Conservation (phyloP, 2,888 invertebrate species). For the Heteropelma amictum region DNA sequence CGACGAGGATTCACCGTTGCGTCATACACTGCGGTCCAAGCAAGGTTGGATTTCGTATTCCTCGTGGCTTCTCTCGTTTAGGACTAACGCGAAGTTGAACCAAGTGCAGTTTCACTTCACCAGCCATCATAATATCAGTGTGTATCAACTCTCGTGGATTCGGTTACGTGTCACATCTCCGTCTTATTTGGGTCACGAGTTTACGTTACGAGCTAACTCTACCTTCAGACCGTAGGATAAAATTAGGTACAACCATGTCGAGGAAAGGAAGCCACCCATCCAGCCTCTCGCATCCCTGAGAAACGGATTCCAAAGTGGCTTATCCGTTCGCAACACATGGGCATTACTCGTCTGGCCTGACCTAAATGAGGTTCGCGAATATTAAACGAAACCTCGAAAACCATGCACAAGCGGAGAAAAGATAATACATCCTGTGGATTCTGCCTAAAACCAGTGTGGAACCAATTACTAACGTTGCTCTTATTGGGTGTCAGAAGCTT, state of each 20-base stretch:
- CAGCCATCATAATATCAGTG: conserved; percentile 66
- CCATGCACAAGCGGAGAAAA: too few relatives aligned
- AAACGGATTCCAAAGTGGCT: conserved; percentile 10
- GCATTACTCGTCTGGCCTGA: conserved; percentile 3
- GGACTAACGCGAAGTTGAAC: conserved; percentile 63
- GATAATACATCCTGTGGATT: conserved; percentile 18
- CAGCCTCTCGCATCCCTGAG: conserved; percentile 1
- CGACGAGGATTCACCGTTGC: neutral
- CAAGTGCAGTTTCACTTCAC: conserved; percentile 70
- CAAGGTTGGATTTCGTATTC: conserved; percentile 69
- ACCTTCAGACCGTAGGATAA: conserved; percentile 56
- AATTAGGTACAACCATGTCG: conserved; percentile 59
- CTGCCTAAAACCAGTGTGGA: neutral
- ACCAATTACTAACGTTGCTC: neutral
- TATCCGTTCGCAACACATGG: conserved; percentile 4
- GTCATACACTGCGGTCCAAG: conserved; percentile 10
- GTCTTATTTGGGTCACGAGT: conserved; percentile 63
- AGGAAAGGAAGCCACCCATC: conserved; percentile 1
- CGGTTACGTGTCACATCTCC: conserved; percentile 66
- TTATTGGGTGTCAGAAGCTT: neutral
- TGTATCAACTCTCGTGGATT: conserved; percentile 64
- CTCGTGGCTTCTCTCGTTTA: conserved; percentile 60
- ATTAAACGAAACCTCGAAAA: conserved; percentile 19
- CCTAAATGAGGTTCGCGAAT: conserved; percentile 29
- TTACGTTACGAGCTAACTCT: conserved; percentile 54